Percentiles rank a stretch among this genome's conserved stretches.
phyloP scores from a whole-genome alignment of 2,888 invertebrate species.

The Palloptera scutellata region DNA sequence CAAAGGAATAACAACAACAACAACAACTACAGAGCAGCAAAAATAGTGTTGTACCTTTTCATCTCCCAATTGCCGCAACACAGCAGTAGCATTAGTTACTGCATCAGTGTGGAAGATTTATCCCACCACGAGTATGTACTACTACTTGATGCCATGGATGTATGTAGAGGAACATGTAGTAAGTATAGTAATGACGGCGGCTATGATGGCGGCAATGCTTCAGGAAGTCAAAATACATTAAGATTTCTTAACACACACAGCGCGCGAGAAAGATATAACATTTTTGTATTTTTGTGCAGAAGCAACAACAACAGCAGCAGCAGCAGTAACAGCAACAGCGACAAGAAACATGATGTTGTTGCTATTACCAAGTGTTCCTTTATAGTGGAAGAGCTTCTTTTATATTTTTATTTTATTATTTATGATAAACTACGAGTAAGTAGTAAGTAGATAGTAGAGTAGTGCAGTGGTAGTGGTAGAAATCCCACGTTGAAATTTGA shows the following conservation, averaged over 20 bases:
- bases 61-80: too few species aligned
- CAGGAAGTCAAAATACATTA: slow-evolving; percentile 33
- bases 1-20: too few species aligned
- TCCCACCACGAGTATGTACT: too few species aligned
- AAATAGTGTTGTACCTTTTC: too few species aligned
- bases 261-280: background rate
- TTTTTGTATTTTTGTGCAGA: background rate
- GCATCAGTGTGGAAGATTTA: too few species aligned
- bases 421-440: too few species aligned
- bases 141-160: background rate
- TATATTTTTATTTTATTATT: too few species aligned
- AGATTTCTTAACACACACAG: slow-evolving; percentile 23
- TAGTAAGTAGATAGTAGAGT: too few species aligned
- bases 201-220: slow-evolving; percentile 8
- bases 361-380: background rate
- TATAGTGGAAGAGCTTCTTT: background rate
- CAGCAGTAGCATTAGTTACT: too few species aligned
- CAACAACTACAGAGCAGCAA: too few species aligned
- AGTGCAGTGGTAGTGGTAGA: background rate
- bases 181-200: background rate
- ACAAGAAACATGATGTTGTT: slow-evolving; percentile 5
- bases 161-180: background rate
- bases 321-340: slow-evolving; percentile 18
- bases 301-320: slow-evolving; percentile 19
- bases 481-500: slow-evolving; percentile 14